Evolutionary conservation across 2,888 invertebrate species (phyloP), one percentile per base, ranked within the genome.

Genomic region (Tortricodes alternella): DNA sequence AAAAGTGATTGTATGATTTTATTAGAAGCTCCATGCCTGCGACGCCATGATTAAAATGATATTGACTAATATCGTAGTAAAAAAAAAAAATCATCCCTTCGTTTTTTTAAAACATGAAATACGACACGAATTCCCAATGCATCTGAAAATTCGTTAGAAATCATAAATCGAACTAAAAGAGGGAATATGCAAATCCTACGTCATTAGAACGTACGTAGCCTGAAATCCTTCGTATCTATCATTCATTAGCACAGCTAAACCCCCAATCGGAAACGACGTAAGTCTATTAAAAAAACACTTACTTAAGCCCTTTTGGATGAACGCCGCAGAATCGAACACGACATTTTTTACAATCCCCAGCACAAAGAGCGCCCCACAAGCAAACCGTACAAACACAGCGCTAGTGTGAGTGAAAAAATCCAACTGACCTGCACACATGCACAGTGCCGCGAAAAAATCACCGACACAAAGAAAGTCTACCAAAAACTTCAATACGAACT

Each of bases 381-480:
- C 75, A 68, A 80, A 80, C 81, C 55, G 48, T 55, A 78, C 73
- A 80, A 78, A 80, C 62, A 57, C 50, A 51, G 27, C 63, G 15
- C 18, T 29, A 60, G 85, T 80, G 80, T 82, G 82, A 62, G 84
- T 80, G 86, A 84, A 89, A 90, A 89, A 89, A 86, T 81, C 82
- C 79, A 74, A 83, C 85, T 86, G 88, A 85, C 88, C 85, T 71
- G 77, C 88, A 80, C 90, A 89, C 88, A 87, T 84, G 74, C 51
- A 63, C 68, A 60, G 57, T 65, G 64, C 59, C 62, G 64, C 75
- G 85, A 90, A 90, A 90, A 90, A 90, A 89, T 89, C 88, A 90
- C 89, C 72, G 88, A 89, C 89, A 90, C 89, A 90, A 89, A 89
- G 89, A 90, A 89, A 86, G 80, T 87, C 85, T 77, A 83, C 89